Evolutionary conservation across 2,888 invertebrate genomes (phyloP).

Genomic region (Polylopha cassiicola): DNA sequence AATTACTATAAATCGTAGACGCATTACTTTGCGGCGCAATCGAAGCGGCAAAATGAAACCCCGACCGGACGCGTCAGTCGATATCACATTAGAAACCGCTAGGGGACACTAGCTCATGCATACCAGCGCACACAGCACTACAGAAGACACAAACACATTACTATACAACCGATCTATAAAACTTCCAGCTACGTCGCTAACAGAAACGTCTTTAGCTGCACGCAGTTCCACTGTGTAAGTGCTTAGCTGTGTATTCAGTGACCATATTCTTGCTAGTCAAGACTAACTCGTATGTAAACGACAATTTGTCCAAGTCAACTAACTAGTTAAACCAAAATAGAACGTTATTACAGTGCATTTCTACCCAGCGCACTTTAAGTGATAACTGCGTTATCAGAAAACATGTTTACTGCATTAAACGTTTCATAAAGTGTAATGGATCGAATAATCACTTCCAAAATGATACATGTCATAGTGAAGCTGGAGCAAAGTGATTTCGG

Average conservation of each 20-base stretch:
- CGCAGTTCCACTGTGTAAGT: constrained; percentile 3
- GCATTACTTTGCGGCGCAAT: constrained; percentile 13
- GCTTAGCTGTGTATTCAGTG: too few species aligned
- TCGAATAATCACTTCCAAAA: too few species aligned
- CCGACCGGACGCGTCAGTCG: constrained; percentile 44
- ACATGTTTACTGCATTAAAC: constrained; percentile 18
- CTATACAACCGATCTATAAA: not conserved
- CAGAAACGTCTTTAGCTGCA: too few species aligned
- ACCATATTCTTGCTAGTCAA: constrained; percentile 22
- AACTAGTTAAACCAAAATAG: constrained; percentile 46
- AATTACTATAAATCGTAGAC: constrained; percentile 3
- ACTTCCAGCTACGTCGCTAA: not conserved
- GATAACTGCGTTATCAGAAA: constrained; percentile 16
- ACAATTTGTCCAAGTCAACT: constrained; percentile 31
- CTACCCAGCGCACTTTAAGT: constrained; percentile 12
- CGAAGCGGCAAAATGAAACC: constrained; percentile 41
- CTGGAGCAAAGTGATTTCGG: too few species aligned
- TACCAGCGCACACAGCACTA: not conserved
- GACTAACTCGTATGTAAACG: constrained; percentile 17
- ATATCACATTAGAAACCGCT: constrained; percentile 61
- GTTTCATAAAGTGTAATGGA: constrained; percentile 18
- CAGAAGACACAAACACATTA: not conserved
- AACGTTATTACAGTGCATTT: constrained; percentile 28
- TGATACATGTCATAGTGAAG: too few species aligned
- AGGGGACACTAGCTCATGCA: constrained; percentile 25